Conservation (phyloP, 2,888 invertebrate species). For the Linyphia triangularis region DNA sequence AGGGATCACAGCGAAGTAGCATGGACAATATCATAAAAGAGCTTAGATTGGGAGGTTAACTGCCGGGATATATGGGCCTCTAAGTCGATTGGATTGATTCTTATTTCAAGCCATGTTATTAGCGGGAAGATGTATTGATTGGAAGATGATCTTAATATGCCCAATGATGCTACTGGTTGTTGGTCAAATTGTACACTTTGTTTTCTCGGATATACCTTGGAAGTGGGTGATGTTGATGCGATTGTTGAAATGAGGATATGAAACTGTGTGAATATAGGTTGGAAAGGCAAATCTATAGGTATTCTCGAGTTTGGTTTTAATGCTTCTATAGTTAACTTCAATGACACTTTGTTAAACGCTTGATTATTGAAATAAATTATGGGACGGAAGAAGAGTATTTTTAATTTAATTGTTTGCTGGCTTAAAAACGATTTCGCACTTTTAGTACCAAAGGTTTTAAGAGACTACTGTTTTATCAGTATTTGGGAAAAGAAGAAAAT, state of each 20-base stretch:
- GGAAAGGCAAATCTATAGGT: too few relatives aligned
- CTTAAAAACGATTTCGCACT: too few relatives aligned
- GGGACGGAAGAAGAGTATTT: too few relatives aligned
- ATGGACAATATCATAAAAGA: constrained; percentile 66
- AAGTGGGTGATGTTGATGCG: background rate
- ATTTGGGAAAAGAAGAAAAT: too few relatives aligned
- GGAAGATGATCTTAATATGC: too few relatives aligned
- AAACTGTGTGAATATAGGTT: background rate
- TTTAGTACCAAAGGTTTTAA: too few relatives aligned
- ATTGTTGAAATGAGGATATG: background rate
- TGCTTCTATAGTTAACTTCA: too few relatives aligned
- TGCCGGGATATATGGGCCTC: background rate
- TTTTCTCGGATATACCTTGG: background rate
- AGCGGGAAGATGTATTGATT: background rate
- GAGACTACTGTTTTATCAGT: too few relatives aligned
- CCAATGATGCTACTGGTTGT: background rate
- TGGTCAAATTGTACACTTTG: background rate
- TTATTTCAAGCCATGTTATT: background rate
- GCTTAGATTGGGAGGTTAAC: constrained; percentile 59
- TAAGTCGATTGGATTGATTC: constrained; percentile 52
- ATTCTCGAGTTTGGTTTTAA: too few relatives aligned
- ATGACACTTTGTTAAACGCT: too few relatives aligned
- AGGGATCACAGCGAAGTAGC: constrained; percentile 14
- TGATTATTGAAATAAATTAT: too few relatives aligned
- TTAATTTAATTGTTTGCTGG: too few relatives aligned